Base-by-base conservation (phyloP, 2,888 invertebrate genomes). In the Odontocolon sp. region DNA sequence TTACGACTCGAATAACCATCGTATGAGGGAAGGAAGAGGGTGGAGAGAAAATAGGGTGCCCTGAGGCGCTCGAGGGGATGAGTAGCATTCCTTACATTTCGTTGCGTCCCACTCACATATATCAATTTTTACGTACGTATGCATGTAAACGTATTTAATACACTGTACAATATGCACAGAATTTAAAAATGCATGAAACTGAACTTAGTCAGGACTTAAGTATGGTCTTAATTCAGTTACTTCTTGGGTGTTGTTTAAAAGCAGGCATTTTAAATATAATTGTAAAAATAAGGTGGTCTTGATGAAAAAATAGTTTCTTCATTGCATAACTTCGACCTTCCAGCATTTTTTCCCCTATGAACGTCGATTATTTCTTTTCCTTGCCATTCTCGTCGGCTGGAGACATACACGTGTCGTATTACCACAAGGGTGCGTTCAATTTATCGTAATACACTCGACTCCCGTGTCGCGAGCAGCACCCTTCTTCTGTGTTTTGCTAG, bases 371-470 rank as follows among this genome's bases (percentile, higher is more conserved):
- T 82, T 68, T 80, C n/a, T 81, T 66, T 61, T 67, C 57, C 31
- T 47, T 59, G 31, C 40, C 54, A 42, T 80, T 77, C 72, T 72
- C 77, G 76, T 80, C 79, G 57, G 75, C 69, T 68, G 75, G 78
- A 54, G 52, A 61, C 45, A 33, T 69, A 64, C 79, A 68, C 54
- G 85, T 83, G 82, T 87, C 84, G 81, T 78, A 84, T 87, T 87
- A 87, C 87, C 70, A 87, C 83, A 84, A 85, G 87, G 87, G 87
- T 83, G 81, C 82, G 78, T 78, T 83, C 84, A 82, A 85, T 84
- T 86, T 86, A 85, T 85, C 86, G 85, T 84, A 83, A 86, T 85
- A 83, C 76, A 79, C 79, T 81, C 79, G 80, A 67, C 75, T 50
- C 47, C 57, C 59, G 47, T 18, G 33, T 33, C 54, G 9, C 54